Evolutionary conservation across 2,113 vertebrate species (phyloP).

Genomic region (Lamprotornis superbus): DNA sequence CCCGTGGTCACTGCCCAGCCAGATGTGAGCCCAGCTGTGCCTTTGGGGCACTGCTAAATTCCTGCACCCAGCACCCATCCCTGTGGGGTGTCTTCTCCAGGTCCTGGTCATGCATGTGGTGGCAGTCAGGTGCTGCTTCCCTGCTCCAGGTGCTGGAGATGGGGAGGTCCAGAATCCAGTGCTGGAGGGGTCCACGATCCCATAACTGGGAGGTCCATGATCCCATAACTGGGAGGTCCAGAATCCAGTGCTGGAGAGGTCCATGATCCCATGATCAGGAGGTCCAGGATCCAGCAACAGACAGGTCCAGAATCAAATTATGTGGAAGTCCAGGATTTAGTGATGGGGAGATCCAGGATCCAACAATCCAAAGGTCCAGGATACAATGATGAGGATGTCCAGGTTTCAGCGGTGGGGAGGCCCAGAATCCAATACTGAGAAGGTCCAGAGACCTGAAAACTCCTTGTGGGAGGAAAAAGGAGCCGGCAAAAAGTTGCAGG

Average conservation of each 20-base stretch:
- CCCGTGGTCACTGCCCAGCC: neutral
- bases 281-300: too few relatives aligned
- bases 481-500: neutral
- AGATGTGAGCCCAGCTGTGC: fast-evolving
- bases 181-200: too few relatives aligned
- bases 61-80: neutral
- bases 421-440: fast-evolving
- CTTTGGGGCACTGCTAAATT: neutral
- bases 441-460: neutral
- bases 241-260: too few relatives aligned
- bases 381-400: fast-evolving
- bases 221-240: neutral
- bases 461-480: neutral
- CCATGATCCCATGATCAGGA: fast-evolving
- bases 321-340: neutral
- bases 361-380: neutral
- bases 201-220: fast-evolving
- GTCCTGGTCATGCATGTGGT: fast-evolving
- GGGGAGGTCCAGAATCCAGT: neutral
- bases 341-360: neutral
- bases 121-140: neutral
- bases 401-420: neutral
- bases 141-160: neutral
- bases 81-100: fast-evolving
- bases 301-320: neutral